Evolutionary conservation across 2,888 invertebrate species (phyloP), one percentile per base, ranked within the genome.

Genomic region (Acleris holmiana): DNA sequence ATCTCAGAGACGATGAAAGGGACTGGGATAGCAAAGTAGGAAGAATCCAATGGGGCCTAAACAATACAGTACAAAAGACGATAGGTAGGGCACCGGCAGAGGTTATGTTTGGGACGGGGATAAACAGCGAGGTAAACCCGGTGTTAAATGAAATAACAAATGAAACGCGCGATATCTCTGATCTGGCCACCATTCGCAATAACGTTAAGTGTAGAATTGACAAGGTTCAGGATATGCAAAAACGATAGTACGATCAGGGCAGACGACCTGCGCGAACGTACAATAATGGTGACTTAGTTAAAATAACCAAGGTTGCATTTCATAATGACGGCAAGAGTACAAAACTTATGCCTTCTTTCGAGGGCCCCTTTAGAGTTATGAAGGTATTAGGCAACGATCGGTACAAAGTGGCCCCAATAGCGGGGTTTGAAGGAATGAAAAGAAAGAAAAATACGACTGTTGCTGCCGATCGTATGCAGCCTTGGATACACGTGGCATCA

Each of bases 1-100:
- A n/a, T n/a, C n/a, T n/a, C n/a, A n/a, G n/a, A n/a, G n/a, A n/a
- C n/a, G n/a, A n/a, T n/a, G n/a, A n/a, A n/a, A n/a, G n/a, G n/a
- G n/a, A n/a, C n/a, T n/a, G n/a, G n/a, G n/a, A n/a, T n/a, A n/a
- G n/a, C n/a, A n/a, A n/a, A n/a, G n/a, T n/a, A n/a, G n/a, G n/a
- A n/a, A n/a, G n/a, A n/a, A n/a, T n/a, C n/a, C n/a, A n/a, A n/a
- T n/a, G n/a, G n/a, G n/a, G n/a, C n/a, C n/a, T n/a, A n/a, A n/a
- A n/a, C n/a, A n/a, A 23, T 4, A 23, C 23, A 4, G 23, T 23
- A 23, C 23, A 23, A 23, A 23, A 23, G 23, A 23, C 23, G 63
- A 53, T 81, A 76, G 76, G 73, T 74, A 6, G 79, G 77, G 13
- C 77, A 77, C 75, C 71, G 71, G 72, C 56, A 44, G 50, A 25